Percentiles rank a stretch among this genome's conserved stretches.
Evolutionary conservation across 2,797 vertebrate genomes (phyloP).

Genomic region (Dromococcyx pavoninus): DNA sequence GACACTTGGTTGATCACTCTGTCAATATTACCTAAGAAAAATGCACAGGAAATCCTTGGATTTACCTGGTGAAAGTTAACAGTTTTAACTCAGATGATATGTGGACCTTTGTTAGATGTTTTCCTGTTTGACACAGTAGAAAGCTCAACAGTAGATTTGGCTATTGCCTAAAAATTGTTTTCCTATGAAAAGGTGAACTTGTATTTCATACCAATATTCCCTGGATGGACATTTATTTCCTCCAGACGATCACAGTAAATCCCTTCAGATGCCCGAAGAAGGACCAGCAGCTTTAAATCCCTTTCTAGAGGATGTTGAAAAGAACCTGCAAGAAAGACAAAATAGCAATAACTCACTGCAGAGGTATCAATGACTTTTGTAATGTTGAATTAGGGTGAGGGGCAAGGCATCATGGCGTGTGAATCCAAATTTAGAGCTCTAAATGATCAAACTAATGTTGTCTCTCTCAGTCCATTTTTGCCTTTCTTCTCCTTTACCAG

Average conservation of each 20-base stretch:
- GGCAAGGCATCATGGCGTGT: accelerated
- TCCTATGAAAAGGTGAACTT: background rate
- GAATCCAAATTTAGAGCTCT: background rate
- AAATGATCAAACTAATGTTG: background rate
- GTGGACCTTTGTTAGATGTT: background rate
- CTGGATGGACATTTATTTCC: conserved; percentile 63
- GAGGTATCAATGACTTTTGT: background rate
- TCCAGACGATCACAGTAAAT: conserved; percentile 70
- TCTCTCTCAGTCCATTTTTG: background rate
- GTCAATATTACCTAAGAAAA: background rate
- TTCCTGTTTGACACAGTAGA: background rate
- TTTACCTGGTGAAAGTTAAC: background rate
- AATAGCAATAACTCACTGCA: background rate
- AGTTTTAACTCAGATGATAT: background rate
- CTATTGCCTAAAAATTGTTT: background rate
- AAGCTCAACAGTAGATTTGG: background rate
- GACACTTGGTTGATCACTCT: background rate
- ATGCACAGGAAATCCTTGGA: background rate
- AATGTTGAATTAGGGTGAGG: background rate
- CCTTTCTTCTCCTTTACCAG: background rate
- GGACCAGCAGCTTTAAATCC: conserved; percentile 64
- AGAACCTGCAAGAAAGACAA: conserved; percentile 68
- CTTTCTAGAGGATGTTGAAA: conserved; percentile 66
- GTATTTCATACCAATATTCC: conserved; percentile 73
- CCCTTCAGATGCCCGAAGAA: conserved; percentile 74